Evolutionary conservation across 2,113 vertebrate species (phyloP), one percentile per base, ranked within the genome.

Genomic region (human): DNA sequence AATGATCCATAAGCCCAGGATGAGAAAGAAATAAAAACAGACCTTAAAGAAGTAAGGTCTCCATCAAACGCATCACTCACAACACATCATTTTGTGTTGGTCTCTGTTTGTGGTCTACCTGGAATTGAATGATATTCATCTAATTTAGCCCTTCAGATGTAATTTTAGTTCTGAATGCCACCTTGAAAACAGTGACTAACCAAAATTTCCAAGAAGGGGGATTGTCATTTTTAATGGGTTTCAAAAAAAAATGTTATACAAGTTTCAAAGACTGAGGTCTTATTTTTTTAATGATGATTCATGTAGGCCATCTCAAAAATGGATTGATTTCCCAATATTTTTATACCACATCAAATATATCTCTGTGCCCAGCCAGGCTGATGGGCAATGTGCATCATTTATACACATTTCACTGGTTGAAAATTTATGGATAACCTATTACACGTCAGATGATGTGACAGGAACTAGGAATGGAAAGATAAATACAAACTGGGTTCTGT

Each of bases 11-110:
- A 89, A 97, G 70, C 50, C 92, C 48, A 79, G 84, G 76, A 86
- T 85, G 57, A 95, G 92, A 96, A 92, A 91, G 87, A 96, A 94
- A 96, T 75, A 96, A 97, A 97, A 96, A 52, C 25, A 85, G 90
- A 17, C 75, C 95, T 94, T 86, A 72, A 73, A 64, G 82, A 97
- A 96, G 66, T 22, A 79, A 95, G 35, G 18, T 90, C 70, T 80
- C 79, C 68, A 32, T 25, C 0, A 1, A 88, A 55, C 32, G 5
- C 38, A 32, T 81, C 90, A 20, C 17, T 88, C 43, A 64, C 64
- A 64, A 52, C 70, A 90, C 52, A 40, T 40, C 48, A 17, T 23
- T 89, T 48, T 68, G 25, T 40, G 14, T 38, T 90, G 75, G 43
- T 73, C 64, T 88, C n/a, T 61, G 25, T 45, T 22, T 59, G 50